phyloP scores from a whole-genome alignment of 2,113 vertebrate species.

The Aldabrachelys gigantea region DNA sequence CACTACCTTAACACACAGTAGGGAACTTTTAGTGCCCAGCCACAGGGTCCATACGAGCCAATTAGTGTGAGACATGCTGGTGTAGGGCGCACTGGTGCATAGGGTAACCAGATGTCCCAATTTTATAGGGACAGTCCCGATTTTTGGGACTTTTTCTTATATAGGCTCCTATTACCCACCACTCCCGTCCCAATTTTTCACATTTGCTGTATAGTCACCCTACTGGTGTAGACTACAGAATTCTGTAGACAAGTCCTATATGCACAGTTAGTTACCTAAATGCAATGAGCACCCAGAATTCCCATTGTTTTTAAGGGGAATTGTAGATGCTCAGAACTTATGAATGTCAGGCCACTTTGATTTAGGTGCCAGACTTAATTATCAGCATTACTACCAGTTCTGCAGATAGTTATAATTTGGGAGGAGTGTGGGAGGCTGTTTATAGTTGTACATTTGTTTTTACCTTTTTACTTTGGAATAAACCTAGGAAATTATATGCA shows the following conservation, averaged over 20 bases:
- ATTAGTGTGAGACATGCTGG: too few species aligned
- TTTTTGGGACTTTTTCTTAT: too few species aligned
- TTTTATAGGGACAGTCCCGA: too few species aligned
- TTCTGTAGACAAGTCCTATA: not conserved
- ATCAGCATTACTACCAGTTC: not conserved
- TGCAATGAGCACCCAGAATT: not conserved
- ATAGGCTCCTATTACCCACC: too few species aligned
- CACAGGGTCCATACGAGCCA: too few species aligned
- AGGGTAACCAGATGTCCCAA: too few species aligned
- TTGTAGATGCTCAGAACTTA: not conserved
- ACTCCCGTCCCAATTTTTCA: too few species aligned
- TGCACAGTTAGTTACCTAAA: not conserved
- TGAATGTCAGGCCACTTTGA: not conserved
- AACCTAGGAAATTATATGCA: not conserved
- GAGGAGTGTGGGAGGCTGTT: not conserved
- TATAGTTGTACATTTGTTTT: not conserved
- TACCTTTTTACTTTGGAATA: not conserved
- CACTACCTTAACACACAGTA: too few species aligned
- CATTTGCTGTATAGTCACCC: too few species aligned
- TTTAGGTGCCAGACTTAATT: not conserved
- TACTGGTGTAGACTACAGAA: too few species aligned
- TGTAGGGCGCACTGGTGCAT: too few species aligned
- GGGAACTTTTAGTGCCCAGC: too few species aligned
- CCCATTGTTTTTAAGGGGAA: not conserved
- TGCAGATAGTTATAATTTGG: not conserved